Conservation (phyloP, 2,888 invertebrate species). For the Epiperipatus broadwayi region DNA sequence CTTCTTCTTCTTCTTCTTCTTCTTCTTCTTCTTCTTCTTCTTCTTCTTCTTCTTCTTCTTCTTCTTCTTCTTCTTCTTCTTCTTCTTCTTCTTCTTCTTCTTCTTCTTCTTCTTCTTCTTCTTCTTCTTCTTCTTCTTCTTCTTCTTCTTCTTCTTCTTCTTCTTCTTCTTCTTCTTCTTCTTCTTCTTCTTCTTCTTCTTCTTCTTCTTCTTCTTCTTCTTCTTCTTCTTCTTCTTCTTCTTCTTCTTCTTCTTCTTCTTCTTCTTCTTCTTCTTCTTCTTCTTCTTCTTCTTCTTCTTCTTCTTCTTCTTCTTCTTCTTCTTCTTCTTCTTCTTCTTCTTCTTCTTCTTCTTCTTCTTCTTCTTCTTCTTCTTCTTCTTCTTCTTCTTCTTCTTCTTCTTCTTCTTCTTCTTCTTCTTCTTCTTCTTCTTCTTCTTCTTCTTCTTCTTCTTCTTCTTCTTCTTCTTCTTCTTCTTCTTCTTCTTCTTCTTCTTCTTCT, state of each 20-base stretch:
- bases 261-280: background rate
- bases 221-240: conserved; percentile 9
- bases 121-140: conserved; percentile 9
- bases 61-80: conserved; percentile 6
- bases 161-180: conserved; percentile 6
- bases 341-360: conserved; percentile 4
- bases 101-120: conserved; percentile 9
- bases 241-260: conserved; percentile 5
- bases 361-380: conserved; percentile 5
- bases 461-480: too few species aligned
- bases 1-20: background rate
- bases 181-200: conserved; percentile 10
- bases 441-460: too few species aligned
- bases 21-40: conserved; percentile 5
- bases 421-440: conserved; percentile 10
- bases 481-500: background rate
- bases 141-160: conserved; percentile 9
- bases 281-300: background rate
- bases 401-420: background rate
- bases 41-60: conserved; percentile 8
- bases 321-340: background rate
- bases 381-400: conserved; percentile 8
- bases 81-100: conserved; percentile 5
- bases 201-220: background rate
- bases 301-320: background rate